phyloP scores from a whole-genome alignment of 2,888 invertebrate genomes.

The Ochropacha duplaris region DNA sequence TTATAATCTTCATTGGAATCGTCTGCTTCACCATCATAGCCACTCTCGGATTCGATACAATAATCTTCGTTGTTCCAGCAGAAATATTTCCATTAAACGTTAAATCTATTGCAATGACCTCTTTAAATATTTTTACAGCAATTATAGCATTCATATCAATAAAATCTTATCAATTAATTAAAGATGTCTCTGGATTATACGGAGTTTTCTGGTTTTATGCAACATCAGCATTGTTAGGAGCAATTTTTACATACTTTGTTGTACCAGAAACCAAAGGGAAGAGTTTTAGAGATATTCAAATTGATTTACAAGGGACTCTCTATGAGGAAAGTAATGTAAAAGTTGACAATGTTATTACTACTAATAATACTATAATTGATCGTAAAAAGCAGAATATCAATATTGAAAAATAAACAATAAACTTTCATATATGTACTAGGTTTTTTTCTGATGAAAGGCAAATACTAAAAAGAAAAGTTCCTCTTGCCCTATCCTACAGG shows the following conservation, averaged over 20 bases:
- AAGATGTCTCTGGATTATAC: constrained; percentile 67
- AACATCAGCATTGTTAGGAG: constrained; percentile 63
- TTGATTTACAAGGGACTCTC: constrained; percentile 62
- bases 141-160: constrained; percentile 74
- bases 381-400: no score
- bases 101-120: constrained; percentile 77
- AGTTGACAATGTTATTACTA: no score
- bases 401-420: no score
- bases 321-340: no score
- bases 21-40: constrained; percentile 46
- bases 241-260: constrained; percentile 62
- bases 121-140: constrained; percentile 70
- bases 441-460: no score
- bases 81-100: constrained; percentile 83
- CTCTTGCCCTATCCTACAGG: no score
- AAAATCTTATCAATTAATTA: constrained; percentile 74
- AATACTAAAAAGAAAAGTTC: no score
- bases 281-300: constrained; percentile 80
- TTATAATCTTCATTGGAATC: constrained; percentile 70
- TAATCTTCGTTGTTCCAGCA: constrained; percentile 74
- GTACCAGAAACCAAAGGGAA: constrained; percentile 83
- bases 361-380: no score
- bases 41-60: constrained; percentile 70
- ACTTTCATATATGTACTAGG: no score
- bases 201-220: constrained; percentile 77